These are phyloP conservation scores for Euzophera pinguis DNA, from an alignment of 2,888 invertebrate genomes.

Conservation along the genomic window DNA sequence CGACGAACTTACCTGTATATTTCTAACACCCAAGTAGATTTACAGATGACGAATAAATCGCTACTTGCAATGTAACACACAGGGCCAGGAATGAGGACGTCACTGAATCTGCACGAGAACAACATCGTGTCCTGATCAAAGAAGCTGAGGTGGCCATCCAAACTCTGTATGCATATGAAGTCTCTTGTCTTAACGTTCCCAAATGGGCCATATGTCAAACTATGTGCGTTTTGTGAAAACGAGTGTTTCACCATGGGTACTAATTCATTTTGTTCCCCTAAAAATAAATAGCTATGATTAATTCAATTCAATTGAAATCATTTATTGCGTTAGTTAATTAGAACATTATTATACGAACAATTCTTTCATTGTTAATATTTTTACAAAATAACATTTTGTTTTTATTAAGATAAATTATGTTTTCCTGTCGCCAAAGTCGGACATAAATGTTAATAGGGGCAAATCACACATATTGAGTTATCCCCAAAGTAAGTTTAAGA, in stretches of 20 bases:
- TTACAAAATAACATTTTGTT: no score
- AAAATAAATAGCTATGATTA: background rate
- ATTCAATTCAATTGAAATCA: no score
- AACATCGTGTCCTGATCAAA: conserved; percentile 96
- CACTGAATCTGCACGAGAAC: conserved; percentile 89
- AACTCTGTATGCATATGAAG: conserved; percentile 93
- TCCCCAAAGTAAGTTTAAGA: no score
- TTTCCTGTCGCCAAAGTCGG: no score
- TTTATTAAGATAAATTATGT: no score
- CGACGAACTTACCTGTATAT: conserved; percentile 85
- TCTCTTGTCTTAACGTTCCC: conserved; percentile 91
- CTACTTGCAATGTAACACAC: conserved; percentile 88
- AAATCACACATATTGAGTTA: no score
- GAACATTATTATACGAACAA: no score
- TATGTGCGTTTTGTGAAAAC: conserved; percentile 87
- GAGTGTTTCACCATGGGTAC: conserved; percentile 89
- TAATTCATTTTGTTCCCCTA: conserved; percentile 85
- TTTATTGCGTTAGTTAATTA: no score
- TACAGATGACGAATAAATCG: conserved; percentile 92
- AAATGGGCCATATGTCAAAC: conserved; percentile 90
- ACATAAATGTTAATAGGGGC: no score
- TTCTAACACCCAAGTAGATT: conserved; percentile 90
- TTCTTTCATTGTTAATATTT: no score
- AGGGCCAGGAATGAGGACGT: conserved; percentile 90
- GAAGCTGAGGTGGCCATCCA: conserved; percentile 93